phyloP scores from a whole-genome alignment of 2,888 invertebrate genomes.

The Idaea straminata region DNA sequence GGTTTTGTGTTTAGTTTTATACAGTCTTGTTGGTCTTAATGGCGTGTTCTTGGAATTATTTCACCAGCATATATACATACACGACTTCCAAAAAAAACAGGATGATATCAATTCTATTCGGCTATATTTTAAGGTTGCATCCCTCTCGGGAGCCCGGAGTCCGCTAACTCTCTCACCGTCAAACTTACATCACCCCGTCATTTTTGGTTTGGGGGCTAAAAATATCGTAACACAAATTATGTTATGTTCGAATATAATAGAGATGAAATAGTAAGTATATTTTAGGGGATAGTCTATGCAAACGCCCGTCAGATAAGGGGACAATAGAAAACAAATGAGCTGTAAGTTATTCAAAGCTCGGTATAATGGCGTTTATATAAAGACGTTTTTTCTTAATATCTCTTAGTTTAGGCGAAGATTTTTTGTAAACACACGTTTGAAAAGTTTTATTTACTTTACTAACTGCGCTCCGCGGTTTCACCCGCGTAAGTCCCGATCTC shows the following conservation, averaged over 20 bases:
- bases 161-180: too few relatives aligned
- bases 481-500: too few relatives aligned
- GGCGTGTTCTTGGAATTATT: too few relatives aligned
- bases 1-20: slow-evolving; percentile 34
- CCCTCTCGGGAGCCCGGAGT: too few relatives aligned
- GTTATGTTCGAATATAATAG: neutral
- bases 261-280: neutral
- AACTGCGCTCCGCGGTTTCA: too few relatives aligned
- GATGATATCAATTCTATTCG: too few relatives aligned
- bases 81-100: too few relatives aligned
- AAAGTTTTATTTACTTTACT: neutral
- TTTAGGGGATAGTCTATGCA: slow-evolving; percentile 32
- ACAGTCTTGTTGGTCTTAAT: neutral
- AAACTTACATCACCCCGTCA: too few relatives aligned
- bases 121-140: too few relatives aligned
- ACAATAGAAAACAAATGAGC: slow-evolving; percentile 69
- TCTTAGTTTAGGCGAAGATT: neutral
- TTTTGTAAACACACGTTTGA: neutral
- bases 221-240: too few relatives aligned
- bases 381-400: slow-evolving; percentile 16
- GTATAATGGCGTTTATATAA: slow-evolving; percentile 39
- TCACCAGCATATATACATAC: too few relatives aligned
- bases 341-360: slow-evolving; percentile 58
- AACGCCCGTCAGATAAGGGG: slow-evolving; percentile 39
- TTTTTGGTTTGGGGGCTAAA: too few relatives aligned